Evolutionary conservation across 2,797 vertebrate species (phyloP), one percentile per base, ranked within the genome.

Genomic region (Lycodopsis pacificus): DNA sequence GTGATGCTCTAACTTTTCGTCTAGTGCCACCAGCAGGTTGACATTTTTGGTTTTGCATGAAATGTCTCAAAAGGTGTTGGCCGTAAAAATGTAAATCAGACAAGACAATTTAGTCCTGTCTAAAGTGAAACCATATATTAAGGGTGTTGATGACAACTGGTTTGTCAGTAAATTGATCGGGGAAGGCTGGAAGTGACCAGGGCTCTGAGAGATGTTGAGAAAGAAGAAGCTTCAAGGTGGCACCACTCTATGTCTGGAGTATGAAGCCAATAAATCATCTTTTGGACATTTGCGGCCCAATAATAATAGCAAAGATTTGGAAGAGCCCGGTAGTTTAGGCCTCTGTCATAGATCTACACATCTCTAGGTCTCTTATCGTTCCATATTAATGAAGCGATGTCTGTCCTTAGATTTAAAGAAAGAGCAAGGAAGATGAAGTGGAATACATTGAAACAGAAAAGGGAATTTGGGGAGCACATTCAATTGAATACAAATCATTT

Each of bases 181-280:
- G 2, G 32, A 34, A 34, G 32, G 32, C 32, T 7, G 32, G 32
- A 34, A 7, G 32, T 34, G 32, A 34, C 32, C 32, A 34, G 48
- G 32, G 59, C 42, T 19, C 3, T 22, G 6, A 71, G 61, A 20
- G 57, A 76, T 1, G 53, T 64, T 4, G 59, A 48, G 10, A 27
- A 48, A 25, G 40, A 36, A 15, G 49, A 68, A 10, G 27, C 15
- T 66, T 67, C 56, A 12, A 61, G n/a, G 1, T 8, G 56, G 13
- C 70, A 67, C 76, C 69, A 67, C 11, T 56, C 63, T 5, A 7
- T 4, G 3, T 73, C 30, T 3, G 64, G 40, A 32, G 51, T 11
- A 2, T 74, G 65, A 6, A 80, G 65, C 58, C 65, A 42, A 74
- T 63, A 57, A 0, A 64, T 36, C 5, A 30, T 57, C 36, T 73